Percentiles rank a stretch among this genome's conserved stretches.
These are phyloP conservation scores for Sialia sialis DNA, from an alignment of 2,113 vertebrate species.

Conservation along the genomic window DNA sequence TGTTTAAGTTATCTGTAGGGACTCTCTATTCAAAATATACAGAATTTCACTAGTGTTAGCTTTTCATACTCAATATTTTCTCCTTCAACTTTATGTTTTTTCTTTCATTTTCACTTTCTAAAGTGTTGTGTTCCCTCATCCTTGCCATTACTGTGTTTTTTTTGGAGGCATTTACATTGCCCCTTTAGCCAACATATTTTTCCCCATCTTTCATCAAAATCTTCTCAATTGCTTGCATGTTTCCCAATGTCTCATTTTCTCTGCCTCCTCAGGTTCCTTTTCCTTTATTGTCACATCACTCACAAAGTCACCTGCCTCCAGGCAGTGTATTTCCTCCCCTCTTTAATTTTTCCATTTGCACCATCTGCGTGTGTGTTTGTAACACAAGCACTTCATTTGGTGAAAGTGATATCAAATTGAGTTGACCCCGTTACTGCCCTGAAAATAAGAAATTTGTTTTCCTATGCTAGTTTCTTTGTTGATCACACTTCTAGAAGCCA, in stretches of 20 bases:
- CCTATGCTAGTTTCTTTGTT: not conserved
- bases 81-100: not conserved
- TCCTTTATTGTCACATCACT: not conserved
- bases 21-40: not conserved
- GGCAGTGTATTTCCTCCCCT: not conserved
- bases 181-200: not conserved
- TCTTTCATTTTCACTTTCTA: not conserved
- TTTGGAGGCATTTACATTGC: not conserved
- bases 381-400: not conserved
- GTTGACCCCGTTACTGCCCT: not conserved
- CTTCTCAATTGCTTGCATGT: not conserved
- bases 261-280: not conserved
- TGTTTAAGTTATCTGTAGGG: not conserved
- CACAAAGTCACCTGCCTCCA: slow-evolving; percentile 31
- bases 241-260: not conserved
- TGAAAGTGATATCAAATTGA: not conserved
- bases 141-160: not conserved
- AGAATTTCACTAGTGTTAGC: not conserved
- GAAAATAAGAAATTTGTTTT: slow-evolving; percentile 21
- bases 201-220: not conserved
- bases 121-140: not conserved
- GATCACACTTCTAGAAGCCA: not conserved
- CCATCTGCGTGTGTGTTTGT: not conserved
- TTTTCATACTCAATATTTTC: not conserved
- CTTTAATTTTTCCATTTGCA: not conserved